Evolutionary conservation across 2,888 invertebrate genomes (phyloP).

Genomic region (Mythimna ferrago): DNA sequence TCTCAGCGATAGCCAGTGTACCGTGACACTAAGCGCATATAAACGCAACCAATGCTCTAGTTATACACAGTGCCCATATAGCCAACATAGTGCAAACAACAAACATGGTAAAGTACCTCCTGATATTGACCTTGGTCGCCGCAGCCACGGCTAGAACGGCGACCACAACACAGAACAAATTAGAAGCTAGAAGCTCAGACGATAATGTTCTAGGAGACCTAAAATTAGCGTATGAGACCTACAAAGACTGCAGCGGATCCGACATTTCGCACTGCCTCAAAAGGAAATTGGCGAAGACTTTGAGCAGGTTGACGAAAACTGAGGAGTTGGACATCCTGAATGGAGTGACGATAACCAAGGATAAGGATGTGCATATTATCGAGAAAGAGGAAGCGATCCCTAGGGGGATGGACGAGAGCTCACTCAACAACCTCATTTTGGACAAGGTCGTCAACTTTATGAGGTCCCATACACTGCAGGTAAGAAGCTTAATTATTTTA

Average conservation of each 20-base stretch:
- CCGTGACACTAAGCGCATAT: constrained; percentile 89
- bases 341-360: constrained; percentile 94
- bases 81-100: constrained; percentile 83
- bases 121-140: constrained; percentile 89
- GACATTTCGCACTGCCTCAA: constrained; percentile 94
- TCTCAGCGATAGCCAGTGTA: constrained; percentile 84
- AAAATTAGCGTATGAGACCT: constrained; percentile 94
- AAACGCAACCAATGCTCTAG: constrained; percentile 85
- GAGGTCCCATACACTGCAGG: constrained; percentile 95
- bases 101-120: constrained; percentile 91
- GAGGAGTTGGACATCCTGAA: constrained; percentile 93
- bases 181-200: constrained; percentile 85
- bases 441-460: constrained; percentile 94
- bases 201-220: constrained; percentile 92
- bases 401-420: constrained; percentile 93
- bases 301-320: constrained; percentile 93
- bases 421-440: constrained; percentile 94
- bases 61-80: constrained; percentile 85
- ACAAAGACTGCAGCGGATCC: constrained; percentile 94
- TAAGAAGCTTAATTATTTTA: constrained; percentile 71
- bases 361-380: constrained; percentile 88
- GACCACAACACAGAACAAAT: constrained; percentile 85
- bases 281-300: constrained; percentile 94
- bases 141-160: constrained; percentile 89
- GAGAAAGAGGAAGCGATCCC: constrained; percentile 94